Base-by-base conservation (phyloP, 2,797 vertebrate genomes). In the Rhinichthys osculus region DNA sequence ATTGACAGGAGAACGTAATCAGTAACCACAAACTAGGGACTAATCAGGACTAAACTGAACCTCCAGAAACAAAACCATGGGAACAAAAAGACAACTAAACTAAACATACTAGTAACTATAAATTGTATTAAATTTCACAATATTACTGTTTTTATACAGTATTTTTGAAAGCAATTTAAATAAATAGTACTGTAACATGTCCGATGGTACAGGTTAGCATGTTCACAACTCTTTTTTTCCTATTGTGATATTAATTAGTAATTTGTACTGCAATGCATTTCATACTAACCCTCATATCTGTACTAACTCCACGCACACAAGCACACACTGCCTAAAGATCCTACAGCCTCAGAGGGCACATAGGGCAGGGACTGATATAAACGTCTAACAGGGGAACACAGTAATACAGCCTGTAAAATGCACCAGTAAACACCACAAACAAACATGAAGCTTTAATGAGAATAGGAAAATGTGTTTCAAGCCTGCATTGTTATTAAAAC, bases 401-500 rank as follows among this genome's bases (percentile, higher is more conserved):
- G 83, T 70, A 78, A 80, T 82, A 62, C 47, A 79, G 83, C 13
- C 80, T 64, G 54, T 80, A 69, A 81, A 83, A 81, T 70, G 85
- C 64, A 21, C 30, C 57, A 67, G 67, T 76, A 83, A 84, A 81
- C 82, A 79, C 82, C 80, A 81, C 83, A 83, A 81, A 73, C 57
- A 82, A 79, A 85, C 80, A 87, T 69, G 70, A 81, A 77, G 79
- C 50, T 74, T 76, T 84, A 79, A 84, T 67, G 38, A 80, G 77
- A 74, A 76, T 79, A 81, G 54, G 76, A 78, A 84, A 84, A 87
- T 82, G 87, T 69, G 78, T 82, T 70, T 78, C 78, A 81, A 77
- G 79, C 64, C 57, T 86, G 85, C 80, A 82, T 78, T 82, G 71
- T 82, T 78, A 77, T 78, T 78, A 78, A 86, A 77, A 62, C 50